Evolutionary conservation across 2,113 vertebrate species (phyloP).

Genomic region (Thymallus thymallus): DNA sequence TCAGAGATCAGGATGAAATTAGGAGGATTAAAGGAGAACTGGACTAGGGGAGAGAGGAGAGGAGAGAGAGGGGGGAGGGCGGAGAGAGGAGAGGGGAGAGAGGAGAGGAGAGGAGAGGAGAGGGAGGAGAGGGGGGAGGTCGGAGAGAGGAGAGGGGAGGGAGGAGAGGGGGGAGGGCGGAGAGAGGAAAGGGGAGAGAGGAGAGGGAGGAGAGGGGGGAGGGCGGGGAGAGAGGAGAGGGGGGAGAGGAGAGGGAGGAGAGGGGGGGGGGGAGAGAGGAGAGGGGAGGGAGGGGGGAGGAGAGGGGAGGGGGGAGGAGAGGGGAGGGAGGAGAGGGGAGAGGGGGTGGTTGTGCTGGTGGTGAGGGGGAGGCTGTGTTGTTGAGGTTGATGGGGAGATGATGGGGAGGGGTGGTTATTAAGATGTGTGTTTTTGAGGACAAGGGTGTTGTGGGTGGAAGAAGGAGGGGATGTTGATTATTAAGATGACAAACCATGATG

Average conservation of each 20-base stretch:
- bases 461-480: constrained; percentile 8
- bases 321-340: constrained; percentile 38
- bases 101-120: constrained; percentile 31
- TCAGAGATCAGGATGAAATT: constrained; percentile 49
- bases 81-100: constrained; percentile 33
- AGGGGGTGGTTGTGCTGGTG: neutral
- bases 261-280: constrained; percentile 32
- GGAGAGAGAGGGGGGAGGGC: constrained; percentile 20
- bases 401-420: neutral
- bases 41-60: constrained; percentile 21
- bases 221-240: too few species aligned
- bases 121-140: constrained; percentile 30
- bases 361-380: neutral
- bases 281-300: constrained; percentile 19
- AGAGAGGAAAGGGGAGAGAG: constrained; percentile 28
- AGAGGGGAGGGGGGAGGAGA: too few species aligned
- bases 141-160: too few species aligned
- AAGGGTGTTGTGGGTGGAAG: neutral
- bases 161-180: too few species aligned
- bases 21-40: too few species aligned
- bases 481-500: constrained; percentile 35
- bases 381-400: neutral
- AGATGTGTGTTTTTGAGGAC: neutral
- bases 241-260: constrained; percentile 40
- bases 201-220: constrained; percentile 26